Base-by-base conservation (phyloP, 2,797 vertebrate genomes). In the Rhodeus uyekii region DNA sequence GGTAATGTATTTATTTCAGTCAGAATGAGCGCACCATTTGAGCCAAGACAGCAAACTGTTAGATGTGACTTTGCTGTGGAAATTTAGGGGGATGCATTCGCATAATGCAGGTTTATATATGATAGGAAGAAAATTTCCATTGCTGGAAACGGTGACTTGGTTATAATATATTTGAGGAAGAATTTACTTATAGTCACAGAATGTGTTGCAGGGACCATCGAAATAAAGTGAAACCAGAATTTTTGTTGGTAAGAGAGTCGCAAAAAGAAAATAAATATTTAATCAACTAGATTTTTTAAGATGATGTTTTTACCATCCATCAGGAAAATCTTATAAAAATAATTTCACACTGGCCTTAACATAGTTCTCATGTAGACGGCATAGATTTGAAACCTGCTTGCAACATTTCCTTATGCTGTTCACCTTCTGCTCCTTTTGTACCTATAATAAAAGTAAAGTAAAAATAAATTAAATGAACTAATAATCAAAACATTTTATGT, bases 1-100 rank as follows among this genome's bases (percentile, higher is more conserved):
- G 3, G 55, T 85, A 86, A 83, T 88, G 80, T 65, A 85, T 83
- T 82, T 86, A 80, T 80, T 77, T 46, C 18, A 69, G 50, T 86
- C 69, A 74, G 74, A 83, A 85, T 79, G 39, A 83, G 60, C 84
- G 69, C 78, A 44, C 29, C 65, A 76, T 79, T 63, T 69, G 50
- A 44, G 13, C 8, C 16, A 27, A 65, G 19, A 81, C 34, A 65
- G 32, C 16, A 78, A 48, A 72, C 22, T 50, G 39, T 81, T 27
- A 63, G 29, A 39, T 27, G 24, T 3, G 69, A 63, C 58, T 38
- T 24, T 50, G 8, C 44, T 74, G 34, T 0, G 9, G 53, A 58
- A 24, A 69, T 60, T 80, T 38, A 32, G 5, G 48, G 48, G 63
- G 18, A 53, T 4, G 12, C 13, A 6, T 42, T 39, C 8, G 19